Conservation (phyloP, 2,888 invertebrate species). For the Amiota communis region DNA sequence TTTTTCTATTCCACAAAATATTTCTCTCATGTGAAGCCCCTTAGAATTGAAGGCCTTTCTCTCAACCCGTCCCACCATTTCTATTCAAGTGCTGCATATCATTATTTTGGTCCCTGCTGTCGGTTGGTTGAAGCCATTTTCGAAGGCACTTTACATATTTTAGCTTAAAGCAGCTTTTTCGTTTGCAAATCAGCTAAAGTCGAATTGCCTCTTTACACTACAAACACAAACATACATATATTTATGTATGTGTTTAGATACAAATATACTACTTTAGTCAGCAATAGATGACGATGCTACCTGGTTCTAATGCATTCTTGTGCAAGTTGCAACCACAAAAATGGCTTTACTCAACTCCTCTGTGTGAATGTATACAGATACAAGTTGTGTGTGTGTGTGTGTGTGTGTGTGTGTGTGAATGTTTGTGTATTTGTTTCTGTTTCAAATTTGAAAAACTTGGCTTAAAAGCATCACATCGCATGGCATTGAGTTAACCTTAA, state of each 20-base stretch:
- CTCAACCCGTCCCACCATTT: neutral
- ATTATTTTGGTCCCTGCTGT: slow-evolving; percentile 18
- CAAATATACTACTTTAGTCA: too few relatives aligned
- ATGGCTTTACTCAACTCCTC: slow-evolving; percentile 1
- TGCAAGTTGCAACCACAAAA: slow-evolving; percentile 26
- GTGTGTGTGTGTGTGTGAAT: neutral
- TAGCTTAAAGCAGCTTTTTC: slow-evolving; percentile 48
- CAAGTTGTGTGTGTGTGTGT: neutral
- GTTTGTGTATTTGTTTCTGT: neutral
- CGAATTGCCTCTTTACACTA: slow-evolving; percentile 4
- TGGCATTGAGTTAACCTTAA: slow-evolving; percentile 22
- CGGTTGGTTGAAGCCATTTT: slow-evolving; percentile 18
- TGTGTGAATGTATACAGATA: too few relatives aligned
- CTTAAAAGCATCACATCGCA: slow-evolving; percentile 18
- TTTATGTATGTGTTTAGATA: neutral
- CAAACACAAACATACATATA: neutral
- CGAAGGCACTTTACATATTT: slow-evolving; percentile 47
- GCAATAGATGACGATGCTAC: neutral
- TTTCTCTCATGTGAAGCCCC: too few relatives aligned
- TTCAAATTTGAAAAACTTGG: slow-evolving; percentile 1
- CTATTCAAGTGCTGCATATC: slow-evolving; percentile 18
- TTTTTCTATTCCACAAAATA: too few relatives aligned
- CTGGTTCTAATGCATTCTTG: slow-evolving; percentile 21
- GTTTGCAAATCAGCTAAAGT: slow-evolving; percentile 45
- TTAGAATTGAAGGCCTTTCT: too few relatives aligned